These are phyloP conservation scores for Ciconia boyciana DNA, from an alignment of 2,113 vertebrate species.

Conservation along the genomic window DNA sequence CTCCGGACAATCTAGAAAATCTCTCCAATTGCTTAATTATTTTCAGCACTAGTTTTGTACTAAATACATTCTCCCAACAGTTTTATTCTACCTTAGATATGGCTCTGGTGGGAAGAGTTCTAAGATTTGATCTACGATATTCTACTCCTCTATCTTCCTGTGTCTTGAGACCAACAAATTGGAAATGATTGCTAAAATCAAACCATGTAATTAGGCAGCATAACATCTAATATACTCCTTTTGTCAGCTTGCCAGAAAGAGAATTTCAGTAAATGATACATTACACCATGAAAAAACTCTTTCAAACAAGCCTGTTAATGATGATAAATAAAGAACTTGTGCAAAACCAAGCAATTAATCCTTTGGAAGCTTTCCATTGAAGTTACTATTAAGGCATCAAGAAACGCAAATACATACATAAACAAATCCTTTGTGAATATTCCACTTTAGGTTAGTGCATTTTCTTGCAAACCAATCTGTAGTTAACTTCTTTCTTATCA, in stretches of 20 bases:
- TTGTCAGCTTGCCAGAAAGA: conserved; percentile 58
- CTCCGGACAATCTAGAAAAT: neutral
- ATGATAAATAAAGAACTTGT: conserved; percentile 66
- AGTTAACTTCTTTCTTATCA: neutral
- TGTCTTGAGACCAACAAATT: conserved; percentile 57
- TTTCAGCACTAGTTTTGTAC: neutral
- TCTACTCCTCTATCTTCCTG: neutral
- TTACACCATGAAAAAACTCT: conserved; percentile 29
- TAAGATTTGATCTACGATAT: conserved; percentile 9
- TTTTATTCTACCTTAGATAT: neutral
- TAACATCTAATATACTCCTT: conserved; percentile 56
- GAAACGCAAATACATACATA: conserved; percentile 48
- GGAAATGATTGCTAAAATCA: conserved; percentile 63
- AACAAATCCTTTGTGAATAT: conserved; percentile 49
- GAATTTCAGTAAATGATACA: conserved; percentile 67
- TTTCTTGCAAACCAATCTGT: neutral
- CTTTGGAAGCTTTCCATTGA: conserved; percentile 46
- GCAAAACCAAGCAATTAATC: conserved; percentile 66
- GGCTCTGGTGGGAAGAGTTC: neutral
- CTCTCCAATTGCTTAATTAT: neutral
- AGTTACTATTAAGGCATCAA: conserved; percentile 44
- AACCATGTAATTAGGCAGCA: conserved; percentile 58
- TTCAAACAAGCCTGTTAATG: conserved; percentile 58
- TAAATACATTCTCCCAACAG: neutral
- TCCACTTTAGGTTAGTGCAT: neutral